Evolutionary conservation across 1,140 invertebrate genomes (phyloP), one percentile per base, ranked within the genome.

Genomic region (Glossosoma conforme): DNA sequence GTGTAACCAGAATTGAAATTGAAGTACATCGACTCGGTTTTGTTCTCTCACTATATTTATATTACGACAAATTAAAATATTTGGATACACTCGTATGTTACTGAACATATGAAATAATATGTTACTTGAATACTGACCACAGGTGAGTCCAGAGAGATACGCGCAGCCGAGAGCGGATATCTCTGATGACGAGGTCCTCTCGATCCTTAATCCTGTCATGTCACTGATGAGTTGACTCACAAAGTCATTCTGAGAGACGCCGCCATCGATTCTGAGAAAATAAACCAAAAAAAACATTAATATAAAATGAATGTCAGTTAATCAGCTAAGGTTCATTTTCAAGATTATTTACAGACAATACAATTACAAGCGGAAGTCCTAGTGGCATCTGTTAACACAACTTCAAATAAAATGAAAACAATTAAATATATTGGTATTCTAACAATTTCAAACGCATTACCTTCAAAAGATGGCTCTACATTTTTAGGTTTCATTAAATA

Each of bases 181-280:
- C 70, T 93, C 89, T 0, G 76, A 69, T 42, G 75, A 78, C 0
- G 62, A 60, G 0, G 82, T 70, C 38, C 93, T 72, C 62, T 93
- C 85, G 10, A 96, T 84, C 10, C 69, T 62, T 28, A 89, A 62
- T 1, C 80, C 79, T 3, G 84, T 86, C 20, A 93, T 69, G 71
- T 96, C 87, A 3, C 91, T 82, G 38, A 97, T 76, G 19, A 92
- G 69, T 70, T 97, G 93, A 57, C 88, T 81, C 1, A 97, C 72
- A 64, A 96, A 97, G 67, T 95, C 84, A 69, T 95, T 96, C 47
- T 82, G 81, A 0, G 91, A 86, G 13, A 98, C 92, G 19, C 94
- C 94, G n/a, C 93, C 94, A 68, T 95, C 91, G 30, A 91, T 78
- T 59, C 93, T 95, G 63, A 71, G 42, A 9, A 18, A 21, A 33